Evolutionary conservation across 2,888 invertebrate genomes (phyloP).

Genomic region (Archaeoteleia sp.): DNA sequence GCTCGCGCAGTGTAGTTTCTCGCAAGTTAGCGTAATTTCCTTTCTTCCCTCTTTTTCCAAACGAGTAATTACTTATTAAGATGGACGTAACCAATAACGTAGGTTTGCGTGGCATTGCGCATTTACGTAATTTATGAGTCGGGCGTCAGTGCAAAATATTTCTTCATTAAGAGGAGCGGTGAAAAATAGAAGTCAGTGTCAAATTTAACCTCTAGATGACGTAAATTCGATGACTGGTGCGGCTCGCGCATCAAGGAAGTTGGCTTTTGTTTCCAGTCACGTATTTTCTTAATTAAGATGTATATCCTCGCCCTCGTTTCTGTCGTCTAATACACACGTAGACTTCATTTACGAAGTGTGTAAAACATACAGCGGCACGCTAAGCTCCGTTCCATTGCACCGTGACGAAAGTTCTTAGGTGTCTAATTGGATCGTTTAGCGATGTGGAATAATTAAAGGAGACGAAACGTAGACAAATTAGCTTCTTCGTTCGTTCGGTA

Average conservation of each 20-base stretch:
- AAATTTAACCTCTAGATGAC: constrained; percentile 11
- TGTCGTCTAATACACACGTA: constrained; percentile 30
- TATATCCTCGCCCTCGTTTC: constrained; percentile 29
- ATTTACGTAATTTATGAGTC: too few species aligned
- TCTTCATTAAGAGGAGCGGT: too few species aligned
- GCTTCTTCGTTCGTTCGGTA: constrained; percentile 4
- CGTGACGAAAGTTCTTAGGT: constrained; percentile 41
- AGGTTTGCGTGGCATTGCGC: too few species aligned
- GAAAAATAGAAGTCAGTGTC: too few species aligned
- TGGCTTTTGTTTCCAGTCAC: constrained; percentile 42
- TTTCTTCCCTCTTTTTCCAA: too few species aligned
- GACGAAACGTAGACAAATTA: constrained; percentile 35
- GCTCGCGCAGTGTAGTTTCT: too few species aligned
- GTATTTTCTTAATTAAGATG: constrained; percentile 45
- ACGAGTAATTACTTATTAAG: too few species aligned
- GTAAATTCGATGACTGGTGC: constrained; percentile 18
- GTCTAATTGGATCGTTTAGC: constrained; percentile 50
- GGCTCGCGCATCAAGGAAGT: too few species aligned
- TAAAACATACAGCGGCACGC: constrained; percentile 41
- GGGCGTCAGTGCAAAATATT: too few species aligned
- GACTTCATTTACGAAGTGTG: constrained; percentile 43
- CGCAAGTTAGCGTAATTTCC: too few species aligned
- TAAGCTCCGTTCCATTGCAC: constrained; percentile 25
- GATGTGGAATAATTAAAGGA: constrained; percentile 46
- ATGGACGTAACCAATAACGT: too few species aligned